These are phyloP conservation scores for Ifrita kowaldi DNA, from an alignment of 2,113 vertebrate species.

Conservation along the genomic window DNA sequence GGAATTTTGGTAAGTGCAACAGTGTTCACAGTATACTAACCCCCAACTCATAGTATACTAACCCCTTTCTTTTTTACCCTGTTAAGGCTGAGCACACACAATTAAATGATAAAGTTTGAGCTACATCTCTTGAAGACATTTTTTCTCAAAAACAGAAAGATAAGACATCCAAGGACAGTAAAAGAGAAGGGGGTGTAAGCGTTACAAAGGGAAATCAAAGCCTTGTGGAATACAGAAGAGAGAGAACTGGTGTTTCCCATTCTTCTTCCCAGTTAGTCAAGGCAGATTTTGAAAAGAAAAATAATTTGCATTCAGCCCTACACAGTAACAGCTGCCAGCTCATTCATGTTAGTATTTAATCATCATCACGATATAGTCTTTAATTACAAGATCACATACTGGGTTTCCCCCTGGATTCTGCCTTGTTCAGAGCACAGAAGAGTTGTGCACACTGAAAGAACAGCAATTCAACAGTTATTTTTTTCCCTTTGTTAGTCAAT, in stretches of 20 bases:
- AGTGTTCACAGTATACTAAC: background rate
- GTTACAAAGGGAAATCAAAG: conserved; percentile 7
- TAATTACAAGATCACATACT: conserved; percentile 9
- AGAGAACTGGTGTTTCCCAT: background rate
- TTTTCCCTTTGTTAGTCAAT: background rate
- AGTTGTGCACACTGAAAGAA: background rate
- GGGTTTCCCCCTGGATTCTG: background rate
- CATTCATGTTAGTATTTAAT: conserved; percentile 2
- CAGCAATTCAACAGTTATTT: background rate
- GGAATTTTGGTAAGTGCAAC: background rate
- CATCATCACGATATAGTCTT: background rate
- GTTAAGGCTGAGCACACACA: background rate
- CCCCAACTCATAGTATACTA: background rate
- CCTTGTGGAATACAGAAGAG: background rate
- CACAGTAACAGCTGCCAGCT: background rate
- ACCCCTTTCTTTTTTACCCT: background rate
- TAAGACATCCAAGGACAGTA: background rate
- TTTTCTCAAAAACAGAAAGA: conserved; percentile 8
- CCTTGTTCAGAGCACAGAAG: background rate
- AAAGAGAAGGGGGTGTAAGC: background rate
- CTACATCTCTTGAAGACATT: conserved; percentile 4
- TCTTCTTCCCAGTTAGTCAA: background rate
- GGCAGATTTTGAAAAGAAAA: background rate
- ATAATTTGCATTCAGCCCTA: background rate
- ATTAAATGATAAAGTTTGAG: conserved; percentile 30